Conservation (phyloP, 2,797 vertebrate species). For the Rhinophrynus dorsalis region DNA sequence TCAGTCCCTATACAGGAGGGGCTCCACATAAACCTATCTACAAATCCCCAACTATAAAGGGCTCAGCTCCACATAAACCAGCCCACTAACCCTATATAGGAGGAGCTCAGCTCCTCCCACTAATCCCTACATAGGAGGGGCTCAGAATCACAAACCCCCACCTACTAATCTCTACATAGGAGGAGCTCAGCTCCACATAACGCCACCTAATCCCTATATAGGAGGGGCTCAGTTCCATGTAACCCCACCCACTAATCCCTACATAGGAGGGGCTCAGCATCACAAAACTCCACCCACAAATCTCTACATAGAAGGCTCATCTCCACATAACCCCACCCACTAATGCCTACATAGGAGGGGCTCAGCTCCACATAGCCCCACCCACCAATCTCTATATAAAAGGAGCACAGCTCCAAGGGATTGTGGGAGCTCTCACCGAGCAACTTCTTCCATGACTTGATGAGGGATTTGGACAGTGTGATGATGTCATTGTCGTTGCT, state of each 20-base stretch:
- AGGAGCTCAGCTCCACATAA: neutral
- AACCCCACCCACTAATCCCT: neutral
- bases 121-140: neutral
- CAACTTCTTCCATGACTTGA: slow-evolving; percentile 97
- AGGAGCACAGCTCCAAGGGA: too few relatives aligned
- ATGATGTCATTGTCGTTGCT: slow-evolving; percentile 92
- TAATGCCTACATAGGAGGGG: too few relatives aligned
- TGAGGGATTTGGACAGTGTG: slow-evolving; percentile 88
- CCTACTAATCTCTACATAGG: neutral
- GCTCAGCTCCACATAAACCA: too few relatives aligned
- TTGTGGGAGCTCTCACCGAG: slow-evolving; percentile 70
- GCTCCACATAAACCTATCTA: too few relatives aligned
- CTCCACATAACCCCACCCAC: neutral
- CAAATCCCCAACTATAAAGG: too few relatives aligned
- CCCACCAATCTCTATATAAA: neutral
- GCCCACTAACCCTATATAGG: too few relatives aligned
- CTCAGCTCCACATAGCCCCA: neutral
- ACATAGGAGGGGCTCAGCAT: neutral
- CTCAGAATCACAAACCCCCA: neutral
- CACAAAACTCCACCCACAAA: neutral
- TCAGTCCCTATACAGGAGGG: too few relatives aligned
- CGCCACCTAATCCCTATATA: neutral
- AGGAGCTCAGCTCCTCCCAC: too few relatives aligned
- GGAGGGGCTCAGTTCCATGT: neutral
- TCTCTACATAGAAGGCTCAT: neutral